Percentiles rank a stretch among this genome's conserved stretches.
Conservation (phyloP, 2,797 vertebrate genomes). For the Enteromius thamalakanensis region DNA sequence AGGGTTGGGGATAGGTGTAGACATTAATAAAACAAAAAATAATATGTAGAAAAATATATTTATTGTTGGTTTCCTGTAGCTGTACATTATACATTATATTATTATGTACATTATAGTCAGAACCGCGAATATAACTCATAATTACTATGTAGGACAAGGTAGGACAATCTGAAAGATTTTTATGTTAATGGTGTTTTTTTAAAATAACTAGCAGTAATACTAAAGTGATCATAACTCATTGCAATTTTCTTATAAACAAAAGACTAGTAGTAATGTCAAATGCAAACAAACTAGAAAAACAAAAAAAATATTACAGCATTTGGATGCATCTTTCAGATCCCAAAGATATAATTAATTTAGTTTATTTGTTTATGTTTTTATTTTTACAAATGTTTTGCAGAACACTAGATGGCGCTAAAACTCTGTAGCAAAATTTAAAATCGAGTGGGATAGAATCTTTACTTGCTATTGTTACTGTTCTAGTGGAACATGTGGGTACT, state of each 20-base stretch:
- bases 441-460: not conserved
- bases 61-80: too few species aligned
- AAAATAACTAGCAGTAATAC: not conserved
- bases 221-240: not conserved
- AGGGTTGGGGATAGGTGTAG: too few species aligned
- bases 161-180: too few species aligned
- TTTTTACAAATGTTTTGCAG: not conserved
- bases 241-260: not conserved
- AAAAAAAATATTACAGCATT: not conserved
- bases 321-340: not conserved
- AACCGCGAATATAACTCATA: too few species aligned
- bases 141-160: too few species aligned
- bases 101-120: too few species aligned
- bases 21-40: too few species aligned
- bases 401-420: conserved; percentile 48
- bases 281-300: not conserved
- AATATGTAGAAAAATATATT: too few species aligned
- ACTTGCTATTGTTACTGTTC: not conserved
- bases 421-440: not conserved
- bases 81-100: too few species aligned
- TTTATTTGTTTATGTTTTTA: not conserved
- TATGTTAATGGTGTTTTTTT: not conserved
- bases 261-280: not conserved
- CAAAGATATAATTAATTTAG: not conserved
- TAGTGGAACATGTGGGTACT: not conserved